Evolutionary conservation across 2,113 vertebrate species (phyloP).

Genomic region (Lycocorax pyrrhopterus): DNA sequence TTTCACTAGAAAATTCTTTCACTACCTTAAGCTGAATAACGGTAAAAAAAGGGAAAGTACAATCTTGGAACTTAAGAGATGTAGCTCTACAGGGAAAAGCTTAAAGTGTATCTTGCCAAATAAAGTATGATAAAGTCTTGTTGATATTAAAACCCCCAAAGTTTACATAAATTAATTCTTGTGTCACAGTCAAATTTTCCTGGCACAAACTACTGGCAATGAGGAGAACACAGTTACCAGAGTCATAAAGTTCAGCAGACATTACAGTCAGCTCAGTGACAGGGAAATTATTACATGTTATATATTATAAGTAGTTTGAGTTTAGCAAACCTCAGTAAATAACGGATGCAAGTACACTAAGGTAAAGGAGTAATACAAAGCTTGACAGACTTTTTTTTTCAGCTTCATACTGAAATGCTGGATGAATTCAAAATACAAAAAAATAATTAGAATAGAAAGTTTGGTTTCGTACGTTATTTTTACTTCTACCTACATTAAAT

Average conservation of each 20-base stretch:
- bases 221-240: slow-evolving; percentile 61
- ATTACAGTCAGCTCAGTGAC: slow-evolving; percentile 28
- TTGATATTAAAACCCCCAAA: slow-evolving; percentile 45
- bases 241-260: slow-evolving; percentile 49
- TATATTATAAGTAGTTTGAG: background rate
- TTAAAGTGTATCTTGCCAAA: slow-evolving; percentile 64
- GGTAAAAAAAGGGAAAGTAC: slow-evolving; percentile 1
- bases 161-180: slow-evolving; percentile 70
- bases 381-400: background rate
- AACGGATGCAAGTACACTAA: background rate
- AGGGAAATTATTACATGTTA: background rate
- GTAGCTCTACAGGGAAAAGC: slow-evolving; percentile 49
- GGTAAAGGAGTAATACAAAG: background rate
- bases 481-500: background rate
- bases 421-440: background rate
- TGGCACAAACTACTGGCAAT: slow-evolving; percentile 62
- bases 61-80: slow-evolving; percentile 29
- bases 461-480: background rate
- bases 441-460: background rate
- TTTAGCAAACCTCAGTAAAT: background rate
- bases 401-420: background rate
- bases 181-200: slow-evolving; percentile 72
- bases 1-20: background rate
- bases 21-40: background rate
- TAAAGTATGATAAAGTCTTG: slow-evolving; percentile 70